These are phyloP conservation scores for Epirrhoe tristata DNA, from an alignment of 2,888 invertebrate species.

Conservation along the genomic window DNA sequence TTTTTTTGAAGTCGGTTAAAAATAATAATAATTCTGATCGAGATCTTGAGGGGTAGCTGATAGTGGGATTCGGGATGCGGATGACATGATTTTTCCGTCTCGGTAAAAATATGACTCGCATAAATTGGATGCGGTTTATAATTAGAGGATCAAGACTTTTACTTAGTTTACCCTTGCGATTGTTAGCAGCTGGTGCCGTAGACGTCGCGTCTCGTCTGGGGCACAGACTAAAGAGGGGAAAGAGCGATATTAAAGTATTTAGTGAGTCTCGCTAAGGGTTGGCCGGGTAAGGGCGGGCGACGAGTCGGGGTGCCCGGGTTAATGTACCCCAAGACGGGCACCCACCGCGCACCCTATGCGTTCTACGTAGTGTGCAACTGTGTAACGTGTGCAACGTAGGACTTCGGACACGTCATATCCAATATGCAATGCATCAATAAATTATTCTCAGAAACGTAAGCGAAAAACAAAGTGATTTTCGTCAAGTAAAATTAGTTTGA, in stretches of 20 bases:
- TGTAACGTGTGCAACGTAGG: slow-evolving; percentile 34
- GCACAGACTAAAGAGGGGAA: slow-evolving; percentile 55
- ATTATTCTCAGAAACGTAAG: slow-evolving; percentile 1
- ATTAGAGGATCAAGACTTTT: slow-evolving; percentile 18
- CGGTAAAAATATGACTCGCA: neutral
- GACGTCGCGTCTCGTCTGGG: slow-evolving; percentile 56
- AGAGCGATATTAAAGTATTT: slow-evolving; percentile 65
- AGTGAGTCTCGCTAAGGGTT: slow-evolving; percentile 56
- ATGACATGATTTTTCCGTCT: too few relatives aligned
- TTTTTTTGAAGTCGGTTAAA: too few relatives aligned
- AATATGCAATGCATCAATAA: slow-evolving; percentile 27
- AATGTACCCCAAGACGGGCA: slow-evolving; percentile 52
- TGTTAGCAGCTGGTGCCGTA: slow-evolving; percentile 39
- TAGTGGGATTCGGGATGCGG: too few relatives aligned
- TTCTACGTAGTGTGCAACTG: slow-evolving; percentile 37
- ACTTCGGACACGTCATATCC: slow-evolving; percentile 35
- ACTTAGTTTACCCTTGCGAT: slow-evolving; percentile 39
- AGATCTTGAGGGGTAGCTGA: too few relatives aligned
- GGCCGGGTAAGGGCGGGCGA: slow-evolving; percentile 57
- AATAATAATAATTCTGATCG: too few relatives aligned
- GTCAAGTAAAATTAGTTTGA: too few relatives aligned
- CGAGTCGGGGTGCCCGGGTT: slow-evolving; percentile 53
- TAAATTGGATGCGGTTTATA: slow-evolving; percentile 5
- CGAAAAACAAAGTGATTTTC: too few relatives aligned
- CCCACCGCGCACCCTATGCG: slow-evolving; percentile 46